Conservation (phyloP, 2,888 invertebrate species). For the Ochropacha duplaris region DNA sequence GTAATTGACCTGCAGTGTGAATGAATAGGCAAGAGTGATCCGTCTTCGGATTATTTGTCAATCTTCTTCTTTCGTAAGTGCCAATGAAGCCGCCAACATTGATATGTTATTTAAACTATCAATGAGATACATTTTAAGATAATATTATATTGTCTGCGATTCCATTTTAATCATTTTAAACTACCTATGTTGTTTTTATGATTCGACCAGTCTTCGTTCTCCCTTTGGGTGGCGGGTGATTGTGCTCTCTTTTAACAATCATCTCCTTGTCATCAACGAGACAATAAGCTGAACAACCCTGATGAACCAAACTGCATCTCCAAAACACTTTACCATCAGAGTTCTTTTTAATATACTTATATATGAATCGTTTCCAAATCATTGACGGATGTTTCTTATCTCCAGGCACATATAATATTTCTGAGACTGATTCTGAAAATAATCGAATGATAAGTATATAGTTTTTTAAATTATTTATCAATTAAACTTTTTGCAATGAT, state of each 20-base stretch:
- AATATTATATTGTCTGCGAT: too few relatives aligned
- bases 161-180: too few relatives aligned
- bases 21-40: too few relatives aligned
- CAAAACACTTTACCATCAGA: slow-evolving; percentile 43
- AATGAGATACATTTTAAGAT: too few relatives aligned
- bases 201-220: slow-evolving; percentile 23
- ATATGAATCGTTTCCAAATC: slow-evolving; percentile 37
- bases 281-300: slow-evolving; percentile 38
- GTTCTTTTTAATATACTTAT: slow-evolving; percentile 43
- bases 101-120: too few relatives aligned
- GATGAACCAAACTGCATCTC: slow-evolving; percentile 45
- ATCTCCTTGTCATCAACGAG: neutral
- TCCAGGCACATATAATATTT: slow-evolving; percentile 31
- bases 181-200: neutral
- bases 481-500: too few relatives aligned
- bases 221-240: slow-evolving; percentile 28
- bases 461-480: neutral
- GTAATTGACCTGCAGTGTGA: too few relatives aligned
- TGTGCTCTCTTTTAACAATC: neutral
- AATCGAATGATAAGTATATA: neutral
- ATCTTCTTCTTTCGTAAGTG: too few relatives aligned
- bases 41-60: too few relatives aligned
- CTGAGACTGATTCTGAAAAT: slow-evolving; percentile 14
- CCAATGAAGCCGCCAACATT: too few relatives aligned
- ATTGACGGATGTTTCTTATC: slow-evolving; percentile 44